Evolutionary conservation across 2,888 invertebrate genomes (phyloP), one percentile per base, ranked within the genome.

Genomic region (Perizoma affinitatum): DNA sequence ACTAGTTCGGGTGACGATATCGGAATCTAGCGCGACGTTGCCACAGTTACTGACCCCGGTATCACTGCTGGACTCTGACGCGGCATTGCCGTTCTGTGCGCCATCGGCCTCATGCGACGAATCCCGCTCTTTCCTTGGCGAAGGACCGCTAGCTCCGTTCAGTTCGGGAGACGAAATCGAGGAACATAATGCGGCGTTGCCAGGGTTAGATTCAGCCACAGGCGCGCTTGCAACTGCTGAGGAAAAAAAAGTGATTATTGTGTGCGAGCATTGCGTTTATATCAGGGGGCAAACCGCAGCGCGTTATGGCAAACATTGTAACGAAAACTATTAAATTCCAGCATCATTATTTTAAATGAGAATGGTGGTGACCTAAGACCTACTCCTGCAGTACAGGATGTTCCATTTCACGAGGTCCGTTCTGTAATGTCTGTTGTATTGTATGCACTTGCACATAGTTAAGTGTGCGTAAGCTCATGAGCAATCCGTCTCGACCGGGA

Each of bases 141-240:
- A 59, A 61, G 56, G 59, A 65, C 69, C 55, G 63, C 65, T 50
- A 45, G 62, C 54, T 1, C 59, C 79, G 66, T 79, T 76, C 61
- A 93, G 81, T 75, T 93, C 92, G 5, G 93, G 93, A 2, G 93
- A 93, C 52, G 93, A 93, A 38, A 87, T 72, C 1, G 93, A 93
- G 40, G 90, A 74, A 63, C 87, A 84, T 10, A 93, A 76, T 36
- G 71, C 79, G 22, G 69, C 74, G 69, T 67, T 77, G n/a, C 73
- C 55, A 0, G 72, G 54, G 50, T 71, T 70, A 10, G 74, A 69
- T 47, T 86, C 88, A 1, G 82, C 69, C 57, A 75, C 80, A 0
- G 90, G 87, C 4, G 76, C 80, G 68, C 85, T 87, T 1, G 84
- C 80, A 36, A 86, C 87, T 0, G 84, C 90, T 90, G 73, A 3